These are phyloP conservation scores for Pandemis corylana DNA, from an alignment of 2,888 invertebrate genomes.

Conservation along the genomic window DNA sequence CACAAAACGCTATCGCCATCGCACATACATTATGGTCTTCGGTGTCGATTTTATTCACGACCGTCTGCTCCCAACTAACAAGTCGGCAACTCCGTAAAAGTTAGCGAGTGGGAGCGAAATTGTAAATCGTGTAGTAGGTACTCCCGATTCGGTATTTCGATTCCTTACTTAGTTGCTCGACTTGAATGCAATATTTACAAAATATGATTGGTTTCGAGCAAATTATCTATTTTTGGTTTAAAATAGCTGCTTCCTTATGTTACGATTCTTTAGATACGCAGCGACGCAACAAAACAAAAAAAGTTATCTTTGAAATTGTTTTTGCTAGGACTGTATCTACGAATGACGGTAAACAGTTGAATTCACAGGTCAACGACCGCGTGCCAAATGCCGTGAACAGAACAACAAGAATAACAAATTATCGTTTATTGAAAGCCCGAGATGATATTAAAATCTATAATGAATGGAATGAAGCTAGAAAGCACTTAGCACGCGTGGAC, in stretches of 20 bases:
- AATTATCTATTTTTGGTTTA: neutral
- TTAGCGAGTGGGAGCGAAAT: conserved; percentile 29
- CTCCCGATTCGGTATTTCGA: conserved; percentile 1
- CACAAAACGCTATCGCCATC: conserved; percentile 48
- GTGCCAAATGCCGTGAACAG: conserved; percentile 78
- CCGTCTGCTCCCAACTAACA: conserved; percentile 34
- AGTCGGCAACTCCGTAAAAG: conserved; percentile 29
- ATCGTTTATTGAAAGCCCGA: conserved; percentile 55
- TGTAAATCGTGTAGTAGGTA: neutral
- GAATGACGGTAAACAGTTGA: conserved; percentile 67
- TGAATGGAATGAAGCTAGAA: conserved; percentile 53
- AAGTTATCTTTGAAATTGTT: conserved; percentile 53
- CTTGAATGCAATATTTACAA: no score
- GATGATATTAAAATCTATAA: conserved; percentile 59
- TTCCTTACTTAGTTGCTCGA: neutral
- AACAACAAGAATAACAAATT: conserved; percentile 63
- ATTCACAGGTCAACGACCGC: conserved; percentile 72
- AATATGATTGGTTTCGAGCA: no score
- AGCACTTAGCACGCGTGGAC: conserved; percentile 46
- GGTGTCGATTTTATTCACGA: conserved; percentile 41
- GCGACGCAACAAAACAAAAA: conserved; percentile 48
- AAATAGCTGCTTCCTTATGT: conserved; percentile 40
- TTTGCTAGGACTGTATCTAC: conserved; percentile 55
- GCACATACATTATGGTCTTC: conserved; percentile 41
- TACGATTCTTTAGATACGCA: conserved; percentile 42